Evolutionary conservation across 2,113 vertebrate species (phyloP).

Genomic region (Accipiter virgatus): DNA sequence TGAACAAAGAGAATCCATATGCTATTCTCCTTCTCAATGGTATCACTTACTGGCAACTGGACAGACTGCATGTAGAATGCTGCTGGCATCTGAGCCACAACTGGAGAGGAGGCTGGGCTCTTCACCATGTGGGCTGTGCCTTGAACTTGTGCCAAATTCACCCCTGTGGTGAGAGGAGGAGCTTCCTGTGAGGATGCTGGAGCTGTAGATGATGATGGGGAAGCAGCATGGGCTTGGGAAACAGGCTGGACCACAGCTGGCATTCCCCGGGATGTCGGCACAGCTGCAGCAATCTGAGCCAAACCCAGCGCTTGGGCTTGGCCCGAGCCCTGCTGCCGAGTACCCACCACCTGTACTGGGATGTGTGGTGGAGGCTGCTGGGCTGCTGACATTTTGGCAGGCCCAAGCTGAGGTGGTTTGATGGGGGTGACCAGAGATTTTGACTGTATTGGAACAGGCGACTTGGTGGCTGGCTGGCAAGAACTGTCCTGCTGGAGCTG

Average conservation of each 20-base stretch:
- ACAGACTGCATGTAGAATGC: slow-evolving; percentile 80
- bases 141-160: slow-evolving; percentile 75
- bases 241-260: slow-evolving; percentile 74
- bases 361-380: slow-evolving; percentile 84
- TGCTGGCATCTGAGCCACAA: slow-evolving; percentile 74
- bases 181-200: slow-evolving; percentile 66
- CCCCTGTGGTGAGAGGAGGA: slow-evolving; percentile 63
- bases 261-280: slow-evolving; percentile 66
- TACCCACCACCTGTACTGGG: slow-evolving; percentile 93
- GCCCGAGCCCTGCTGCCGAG: slow-evolving; percentile 84
- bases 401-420: slow-evolving; percentile 74
- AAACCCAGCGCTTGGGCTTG: slow-evolving; percentile 87
- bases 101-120: slow-evolving; percentile 70
- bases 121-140: slow-evolving; percentile 76
- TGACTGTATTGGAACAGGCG: slow-evolving; percentile 90
- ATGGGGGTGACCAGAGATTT: slow-evolving; percentile 81
- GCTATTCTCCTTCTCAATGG: slow-evolving; percentile 9
- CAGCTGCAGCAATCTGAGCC: slow-evolving; percentile 78
- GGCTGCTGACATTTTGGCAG: slow-evolving; percentile 70
- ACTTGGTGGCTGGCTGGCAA: slow-evolving; percentile 69
- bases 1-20: slow-evolving; percentile 40
- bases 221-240: slow-evolving; percentile 66
- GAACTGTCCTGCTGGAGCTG: slow-evolving; percentile 70
- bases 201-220: slow-evolving; percentile 66
- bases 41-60: slow-evolving; percentile 77